Percentiles rank a stretch among this genome's conserved stretches.
These are phyloP conservation scores for Australoheros facetus DNA, from an alignment of 2,797 vertebrate genomes.

Conservation along the genomic window DNA sequence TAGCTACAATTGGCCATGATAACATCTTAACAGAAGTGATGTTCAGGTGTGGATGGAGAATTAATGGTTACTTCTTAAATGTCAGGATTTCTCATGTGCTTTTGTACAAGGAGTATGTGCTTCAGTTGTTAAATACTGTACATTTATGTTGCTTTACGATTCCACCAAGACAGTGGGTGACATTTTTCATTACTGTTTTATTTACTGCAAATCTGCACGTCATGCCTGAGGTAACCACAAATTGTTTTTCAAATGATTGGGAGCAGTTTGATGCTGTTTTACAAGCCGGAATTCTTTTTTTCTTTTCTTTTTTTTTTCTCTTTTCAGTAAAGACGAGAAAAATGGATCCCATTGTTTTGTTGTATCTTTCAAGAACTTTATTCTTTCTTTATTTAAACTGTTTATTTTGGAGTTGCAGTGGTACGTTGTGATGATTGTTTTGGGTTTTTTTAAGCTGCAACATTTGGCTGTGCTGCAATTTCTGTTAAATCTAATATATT, in stretches of 20 bases:
- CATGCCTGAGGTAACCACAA: background rate
- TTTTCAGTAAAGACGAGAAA: conserved; percentile 17
- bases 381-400: conserved; percentile 37
- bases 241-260: background rate
- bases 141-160: conserved; percentile 48
- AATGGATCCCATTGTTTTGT: conserved; percentile 68
- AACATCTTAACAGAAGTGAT: conserved; percentile 20
- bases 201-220: background rate
- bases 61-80: conserved; percentile 74
- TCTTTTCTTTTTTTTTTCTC: background rate
- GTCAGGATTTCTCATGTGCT: conserved; percentile 36
- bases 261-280: background rate
- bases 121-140: conserved; percentile 54
- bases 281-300: background rate
- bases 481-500: conserved; percentile 53
- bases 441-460: conserved; percentile 12
- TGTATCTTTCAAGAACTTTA: conserved; percentile 33
- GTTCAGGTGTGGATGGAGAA: conserved; percentile 36
- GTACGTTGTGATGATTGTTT: conserved; percentile 32
- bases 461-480: conserved; percentile 57
- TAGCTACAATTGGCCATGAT: conserved; percentile 23
- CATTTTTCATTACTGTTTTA: conserved; percentile 39
- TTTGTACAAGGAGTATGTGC: conserved; percentile 41
- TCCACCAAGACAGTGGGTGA: conserved; percentile 64
- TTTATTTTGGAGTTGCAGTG: conserved; percentile 53